Base-by-base conservation (phyloP, 2,113 vertebrate species). In the Lates calcarifer region DNA sequence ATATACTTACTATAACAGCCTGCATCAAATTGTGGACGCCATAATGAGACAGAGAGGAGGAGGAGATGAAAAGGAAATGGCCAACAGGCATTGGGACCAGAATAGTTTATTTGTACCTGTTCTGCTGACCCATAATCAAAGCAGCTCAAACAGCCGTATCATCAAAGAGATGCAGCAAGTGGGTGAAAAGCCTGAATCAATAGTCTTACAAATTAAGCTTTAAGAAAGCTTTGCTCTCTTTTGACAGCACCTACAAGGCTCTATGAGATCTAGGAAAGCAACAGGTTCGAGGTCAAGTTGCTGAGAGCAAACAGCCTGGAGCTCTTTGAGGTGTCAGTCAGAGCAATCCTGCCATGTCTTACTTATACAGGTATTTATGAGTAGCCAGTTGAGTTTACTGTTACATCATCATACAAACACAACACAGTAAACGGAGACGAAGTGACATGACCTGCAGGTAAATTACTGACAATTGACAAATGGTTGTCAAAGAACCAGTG, bases 251-350 rank as follows among this genome's bases (percentile, higher is more conserved):
- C 20, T 33, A 3, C 17, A 24, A 13, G 10, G 22, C 18, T 75
- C 51, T 5, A 15, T 2, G 17, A 65, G 49, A 49, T 79, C 2
- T 35, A 6, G 5, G 22, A 70, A 24, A 72, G 86, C 55, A 86
- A 82, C 62, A 82, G 43, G 69, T 72, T 66, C 47, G 26, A 57
- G 66, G 55, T 82, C 33, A 68, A 64, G 49, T 24, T 29, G 58
- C 20, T 70, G 29, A 47, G 31, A 13, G 24, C 33, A 39, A 67
- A 20, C 51, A 41, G 29, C 6, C 17, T 33, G 0, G 9, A 49
- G 4, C 31, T 77, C 24, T 39, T 78, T 12, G 17, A 41, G 22
- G 67, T 64, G 58, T 49, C 53, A 55, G n/a, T 58, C 51, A 64
- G 61, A 74, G 24, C 49, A 39, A 5, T 62, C 15, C 24, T n/a